phyloP scores from a whole-genome alignment of 2,797 vertebrate genomes.

The Xiphophorus birchmanni region DNA sequence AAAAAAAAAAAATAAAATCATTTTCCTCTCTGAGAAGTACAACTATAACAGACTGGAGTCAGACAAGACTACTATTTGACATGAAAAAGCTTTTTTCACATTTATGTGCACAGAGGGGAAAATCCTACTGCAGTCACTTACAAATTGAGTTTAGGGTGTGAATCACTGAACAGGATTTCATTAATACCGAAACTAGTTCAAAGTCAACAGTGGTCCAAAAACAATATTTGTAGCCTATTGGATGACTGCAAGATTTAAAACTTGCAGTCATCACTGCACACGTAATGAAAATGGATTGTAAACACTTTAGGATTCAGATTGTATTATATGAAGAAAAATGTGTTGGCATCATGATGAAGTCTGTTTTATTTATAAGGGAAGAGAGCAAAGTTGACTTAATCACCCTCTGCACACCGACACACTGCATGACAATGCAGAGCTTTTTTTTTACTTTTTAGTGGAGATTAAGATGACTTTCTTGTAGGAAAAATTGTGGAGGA shows the following conservation, averaged over 20 bases:
- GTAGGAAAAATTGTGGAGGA: not conserved
- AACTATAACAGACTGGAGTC: not conserved
- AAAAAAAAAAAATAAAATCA: not conserved
- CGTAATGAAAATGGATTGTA: not conserved
- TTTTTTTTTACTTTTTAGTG: not conserved
- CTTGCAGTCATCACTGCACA: too few relatives aligned
- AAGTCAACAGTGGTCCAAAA: not conserved
- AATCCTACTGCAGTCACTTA: not conserved
- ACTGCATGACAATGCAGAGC: not conserved
- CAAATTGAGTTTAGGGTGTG: not conserved
- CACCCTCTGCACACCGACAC: not conserved
- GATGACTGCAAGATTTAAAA: not conserved
- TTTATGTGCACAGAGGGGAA: slow-evolving; percentile 1
- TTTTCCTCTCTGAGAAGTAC: not conserved
- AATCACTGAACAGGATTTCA: not conserved
- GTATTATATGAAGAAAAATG: not conserved
- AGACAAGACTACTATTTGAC: not conserved
- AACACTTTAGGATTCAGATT: not conserved
- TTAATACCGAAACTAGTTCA: not conserved
- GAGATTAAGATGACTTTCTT: not conserved
- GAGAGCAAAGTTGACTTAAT: not conserved
- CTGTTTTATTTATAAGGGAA: not conserved
- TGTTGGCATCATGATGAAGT: not conserved
- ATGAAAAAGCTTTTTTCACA: slow-evolving; percentile 5
- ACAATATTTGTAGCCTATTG: not conserved